Percentiles rank a stretch among this genome's conserved stretches.
Evolutionary conservation across 1,140 invertebrate genomes (phyloP).

Genomic region (Achatina immaculata): DNA sequence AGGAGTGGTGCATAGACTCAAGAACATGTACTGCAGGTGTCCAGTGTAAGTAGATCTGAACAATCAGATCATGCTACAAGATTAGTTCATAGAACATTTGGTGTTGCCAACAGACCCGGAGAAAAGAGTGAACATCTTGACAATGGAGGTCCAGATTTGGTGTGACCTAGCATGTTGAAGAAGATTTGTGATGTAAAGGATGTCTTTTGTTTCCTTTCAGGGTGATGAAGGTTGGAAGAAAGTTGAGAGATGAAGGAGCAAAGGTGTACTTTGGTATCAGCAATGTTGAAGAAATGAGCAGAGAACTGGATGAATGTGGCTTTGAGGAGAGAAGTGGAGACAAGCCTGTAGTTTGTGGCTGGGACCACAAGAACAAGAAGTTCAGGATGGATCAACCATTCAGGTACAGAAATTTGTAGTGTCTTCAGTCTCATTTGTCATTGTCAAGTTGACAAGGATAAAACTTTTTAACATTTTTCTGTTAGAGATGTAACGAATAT

Average conservation of each 20-base stretch:
- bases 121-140: too few species aligned
- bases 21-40: too few species aligned
- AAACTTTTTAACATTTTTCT: too few species aligned
- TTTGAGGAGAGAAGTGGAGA: conserved; percentile 85
- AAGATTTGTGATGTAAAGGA: neutral
- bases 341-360: conserved; percentile 89
- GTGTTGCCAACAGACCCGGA: too few species aligned
- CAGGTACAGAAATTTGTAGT: conserved; percentile 73
- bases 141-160: too few species aligned
- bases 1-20: too few species aligned
- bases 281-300: conserved; percentile 79
- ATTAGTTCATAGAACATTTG: too few species aligned
- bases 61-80: too few species aligned
- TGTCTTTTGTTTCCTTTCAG: conserved; percentile 44
- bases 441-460: neutral
- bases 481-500: too few species aligned
- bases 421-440: neutral
- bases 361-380: conserved; percentile 87
- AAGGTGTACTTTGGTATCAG: conserved; percentile 90
- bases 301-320: conserved; percentile 89
- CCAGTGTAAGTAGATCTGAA: too few species aligned
- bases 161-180: neutral
- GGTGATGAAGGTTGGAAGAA: conserved; percentile 79
- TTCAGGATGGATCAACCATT: conserved; percentile 93
- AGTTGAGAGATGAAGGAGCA: conserved; percentile 76